phyloP scores from a whole-genome alignment of 2,797 vertebrate genomes.

The Pangasius mekongensis region DNA sequence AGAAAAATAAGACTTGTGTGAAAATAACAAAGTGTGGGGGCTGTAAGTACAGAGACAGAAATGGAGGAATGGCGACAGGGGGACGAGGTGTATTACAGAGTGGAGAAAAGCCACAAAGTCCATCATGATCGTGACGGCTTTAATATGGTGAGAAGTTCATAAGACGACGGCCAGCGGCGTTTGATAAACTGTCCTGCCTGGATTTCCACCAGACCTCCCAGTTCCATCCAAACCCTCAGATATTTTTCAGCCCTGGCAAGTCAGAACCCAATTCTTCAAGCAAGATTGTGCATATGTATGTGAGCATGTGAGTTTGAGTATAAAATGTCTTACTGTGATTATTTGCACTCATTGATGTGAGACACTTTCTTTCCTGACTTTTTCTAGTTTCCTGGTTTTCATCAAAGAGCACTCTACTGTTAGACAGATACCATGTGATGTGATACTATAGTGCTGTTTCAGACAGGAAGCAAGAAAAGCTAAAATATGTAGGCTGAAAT shows the following conservation, averaged over 20 bases:
- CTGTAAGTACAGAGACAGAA: background rate
- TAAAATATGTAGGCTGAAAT: constrained; percentile 25
- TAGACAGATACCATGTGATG: constrained; percentile 3
- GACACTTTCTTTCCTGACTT: background rate
- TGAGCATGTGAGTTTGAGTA: background rate
- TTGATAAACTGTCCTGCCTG: constrained; percentile 22
- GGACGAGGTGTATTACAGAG: constrained; percentile 21
- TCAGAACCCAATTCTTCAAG: constrained; percentile 9
- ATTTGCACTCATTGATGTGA: background rate
- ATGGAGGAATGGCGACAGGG: constrained; percentile 27
- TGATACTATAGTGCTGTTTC: constrained; percentile 17
- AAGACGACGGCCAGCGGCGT: background rate
- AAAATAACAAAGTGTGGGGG: constrained; percentile 19
- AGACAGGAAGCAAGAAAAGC: constrained; percentile 26
- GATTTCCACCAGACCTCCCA: constrained; percentile 33
- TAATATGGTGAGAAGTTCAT: constrained; percentile 25
- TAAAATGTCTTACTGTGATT: constrained; percentile 7
- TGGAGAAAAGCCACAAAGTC: constrained; percentile 28
- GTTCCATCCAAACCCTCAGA: constrained; percentile 38
- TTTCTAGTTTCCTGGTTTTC: constrained; percentile 29
- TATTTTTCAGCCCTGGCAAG: constrained; percentile 20
- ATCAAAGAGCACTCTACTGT: constrained; percentile 11
- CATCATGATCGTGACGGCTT: constrained; percentile 22
- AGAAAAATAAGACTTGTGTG: constrained; percentile 6
- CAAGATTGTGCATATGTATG: background rate